Conservation (phyloP, 2,113 vertebrate species). For the Stegostoma tigrinum region DNA sequence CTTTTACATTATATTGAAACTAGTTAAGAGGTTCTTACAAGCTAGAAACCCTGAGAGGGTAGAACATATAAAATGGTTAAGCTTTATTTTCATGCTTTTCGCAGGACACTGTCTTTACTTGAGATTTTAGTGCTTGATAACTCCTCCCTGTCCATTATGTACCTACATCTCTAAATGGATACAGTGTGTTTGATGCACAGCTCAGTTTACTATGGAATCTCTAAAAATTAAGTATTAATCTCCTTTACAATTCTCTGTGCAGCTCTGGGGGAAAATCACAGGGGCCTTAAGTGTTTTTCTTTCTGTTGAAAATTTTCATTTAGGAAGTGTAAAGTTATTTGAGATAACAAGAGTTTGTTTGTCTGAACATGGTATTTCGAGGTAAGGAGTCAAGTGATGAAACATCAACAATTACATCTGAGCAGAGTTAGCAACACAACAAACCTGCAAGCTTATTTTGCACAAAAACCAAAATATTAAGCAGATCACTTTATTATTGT, state of each 20-base stretch:
- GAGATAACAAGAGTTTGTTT: not conserved
- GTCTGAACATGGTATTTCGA: not conserved
- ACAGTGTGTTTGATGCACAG: not conserved
- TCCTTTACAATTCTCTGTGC: not conserved
- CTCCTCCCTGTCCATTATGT: not conserved
- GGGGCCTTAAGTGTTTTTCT: not conserved
- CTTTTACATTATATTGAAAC: not conserved
- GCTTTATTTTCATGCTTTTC: not conserved
- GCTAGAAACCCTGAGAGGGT: not conserved
- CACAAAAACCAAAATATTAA: not conserved
- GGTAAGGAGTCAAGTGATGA: not conserved
- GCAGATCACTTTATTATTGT: not conserved
- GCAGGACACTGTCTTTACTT: not conserved
- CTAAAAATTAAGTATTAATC: not conserved
- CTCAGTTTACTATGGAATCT: not conserved
- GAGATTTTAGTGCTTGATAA: not conserved
- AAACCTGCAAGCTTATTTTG: not conserved
- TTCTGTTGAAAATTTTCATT: not conserved
- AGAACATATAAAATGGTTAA: not conserved
- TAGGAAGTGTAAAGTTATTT: not conserved
- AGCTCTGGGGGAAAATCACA: not conserved
- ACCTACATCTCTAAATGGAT: not conserved
- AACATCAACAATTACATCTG: not conserved
- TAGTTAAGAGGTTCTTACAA: not conserved
- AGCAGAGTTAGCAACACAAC: not conserved